Base-by-base conservation (phyloP, 2,113 vertebrate genomes). In the Falcunculus frontatus region DNA sequence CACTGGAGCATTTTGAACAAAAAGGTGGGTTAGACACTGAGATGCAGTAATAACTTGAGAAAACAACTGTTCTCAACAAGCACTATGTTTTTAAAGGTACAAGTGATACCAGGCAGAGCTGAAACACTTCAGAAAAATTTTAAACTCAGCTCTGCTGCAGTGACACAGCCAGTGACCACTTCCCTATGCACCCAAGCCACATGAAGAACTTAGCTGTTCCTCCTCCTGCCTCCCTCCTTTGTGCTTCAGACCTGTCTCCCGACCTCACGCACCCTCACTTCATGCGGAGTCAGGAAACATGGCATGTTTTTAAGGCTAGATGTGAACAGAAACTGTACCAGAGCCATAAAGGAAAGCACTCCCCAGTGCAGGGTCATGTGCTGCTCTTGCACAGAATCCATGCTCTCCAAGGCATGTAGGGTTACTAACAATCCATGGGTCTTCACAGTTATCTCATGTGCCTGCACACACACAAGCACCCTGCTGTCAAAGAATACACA, bases 361-460 rank as follows among this genome's bases (percentile, higher is more conserved):
- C 17, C n/a, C 13, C 10, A n/a, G 33, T 44, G 35, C 35, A 18
- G 26, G 33, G 17, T 39, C 67, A 30, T 3, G 1, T 18, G 19
- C 44, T 90, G 13, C 41, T 32, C 30, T 70, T 4, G 3, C 55
- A 30, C 50, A 56, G 57, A 89, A 75, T 59, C 52, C 32, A 41
- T 6, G 8, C 35, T 78, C 69, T 64, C 41, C 29, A 35, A n/a
- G 30, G 22, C 22, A 30, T 0, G 0, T 7, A 9, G 56, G 9
- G 32, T 75, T 29, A 83, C 32, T 42, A 80, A 41, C 27, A 75
- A 76, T 17, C 53, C 59, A 32, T 5, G 1, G 6, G 12, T 55
- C 23, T 50, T 55, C 35, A 57, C 10, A 69, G 41, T 30, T 77
- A 12, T 22, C 33, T 77, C 35, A 12, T 15, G 14, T 21, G 6